Percentiles rank a stretch among this genome's conserved stretches.
Evolutionary conservation across 2,797 vertebrate species (phyloP).

Genomic region (Mionectes olivaceus): DNA sequence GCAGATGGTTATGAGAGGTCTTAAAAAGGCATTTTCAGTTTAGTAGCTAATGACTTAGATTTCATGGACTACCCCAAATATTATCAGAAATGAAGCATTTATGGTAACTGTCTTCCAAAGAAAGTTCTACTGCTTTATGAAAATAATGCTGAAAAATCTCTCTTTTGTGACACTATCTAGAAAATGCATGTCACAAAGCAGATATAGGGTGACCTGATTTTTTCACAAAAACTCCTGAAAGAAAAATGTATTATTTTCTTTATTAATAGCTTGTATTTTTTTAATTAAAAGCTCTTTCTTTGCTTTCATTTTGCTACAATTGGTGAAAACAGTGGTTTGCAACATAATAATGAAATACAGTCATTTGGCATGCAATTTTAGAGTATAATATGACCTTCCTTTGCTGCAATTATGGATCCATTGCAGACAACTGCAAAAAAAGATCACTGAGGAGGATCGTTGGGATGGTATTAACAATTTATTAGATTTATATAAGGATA

Average conservation of each 20-base stretch:
- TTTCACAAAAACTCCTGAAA: not conserved
- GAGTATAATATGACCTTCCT: constrained; percentile 26
- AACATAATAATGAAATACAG: constrained; percentile 26
- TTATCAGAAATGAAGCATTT: not conserved
- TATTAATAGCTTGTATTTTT: not conserved
- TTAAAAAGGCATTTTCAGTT: constrained; percentile 77
- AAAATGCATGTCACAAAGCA: not conserved
- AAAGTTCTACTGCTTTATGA: not conserved
- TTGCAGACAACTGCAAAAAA: not conserved
- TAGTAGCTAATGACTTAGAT: constrained; percentile 78
- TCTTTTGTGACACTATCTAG: not conserved
- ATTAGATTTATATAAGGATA: not conserved
- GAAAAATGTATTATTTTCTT: not conserved
- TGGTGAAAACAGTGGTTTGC: not conserved
- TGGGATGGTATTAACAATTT: not conserved
- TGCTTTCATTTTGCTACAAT: not conserved
- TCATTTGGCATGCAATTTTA: constrained; percentile 17
- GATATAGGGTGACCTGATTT: not conserved
- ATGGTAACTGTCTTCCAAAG: not conserved
- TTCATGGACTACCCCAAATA: constrained; percentile 56
- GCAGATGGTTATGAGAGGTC: constrained; percentile 76
- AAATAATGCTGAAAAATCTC: not conserved
- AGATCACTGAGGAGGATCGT: not conserved
- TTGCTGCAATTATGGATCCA: constrained; percentile 34
- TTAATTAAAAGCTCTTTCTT: constrained; percentile 16